A percentile compares a stretch with the other conserved stretches of the same genome.
Evolutionary conservation across 2,797 vertebrate species (phyloP).

Genomic region (Lepilemur ruficaudatus): DNA sequence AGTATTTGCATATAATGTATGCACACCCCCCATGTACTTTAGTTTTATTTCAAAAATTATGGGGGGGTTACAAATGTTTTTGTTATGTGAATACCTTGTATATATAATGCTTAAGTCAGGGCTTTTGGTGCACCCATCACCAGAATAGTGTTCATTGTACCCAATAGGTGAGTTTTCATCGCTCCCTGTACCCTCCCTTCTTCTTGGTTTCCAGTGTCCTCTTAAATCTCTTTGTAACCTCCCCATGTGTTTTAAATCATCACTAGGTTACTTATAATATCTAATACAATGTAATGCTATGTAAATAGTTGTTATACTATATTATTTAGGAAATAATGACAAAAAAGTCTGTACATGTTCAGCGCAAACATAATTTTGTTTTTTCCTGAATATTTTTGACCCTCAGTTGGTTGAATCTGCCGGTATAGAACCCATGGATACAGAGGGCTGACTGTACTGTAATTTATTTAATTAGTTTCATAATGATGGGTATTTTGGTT

Average conservation of each 20-base stretch:
- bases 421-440: neutral
- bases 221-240: neutral
- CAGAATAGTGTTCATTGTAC: neutral
- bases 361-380: neutral
- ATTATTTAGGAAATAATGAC: neutral
- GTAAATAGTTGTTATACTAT: neutral
- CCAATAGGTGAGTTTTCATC: neutral
- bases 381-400: neutral
- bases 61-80: neutral
- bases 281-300: neutral
- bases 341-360: neutral
- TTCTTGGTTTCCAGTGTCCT: neutral
- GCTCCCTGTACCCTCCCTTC: rapidly evolving
- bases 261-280: neutral
- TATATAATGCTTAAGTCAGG: neutral
- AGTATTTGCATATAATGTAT: neutral
- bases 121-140: neutral
- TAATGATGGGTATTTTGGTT: neutral
- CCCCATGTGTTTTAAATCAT: neutral
- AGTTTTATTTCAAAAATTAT: neutral
- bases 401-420: neutral
- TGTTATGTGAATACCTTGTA: neutral
- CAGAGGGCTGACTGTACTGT: neutral
- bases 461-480: neutral
- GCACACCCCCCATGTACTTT: neutral